Base-by-base conservation (phyloP, 2,888 invertebrate genomes). In the Rhyacophila evoluta region DNA sequence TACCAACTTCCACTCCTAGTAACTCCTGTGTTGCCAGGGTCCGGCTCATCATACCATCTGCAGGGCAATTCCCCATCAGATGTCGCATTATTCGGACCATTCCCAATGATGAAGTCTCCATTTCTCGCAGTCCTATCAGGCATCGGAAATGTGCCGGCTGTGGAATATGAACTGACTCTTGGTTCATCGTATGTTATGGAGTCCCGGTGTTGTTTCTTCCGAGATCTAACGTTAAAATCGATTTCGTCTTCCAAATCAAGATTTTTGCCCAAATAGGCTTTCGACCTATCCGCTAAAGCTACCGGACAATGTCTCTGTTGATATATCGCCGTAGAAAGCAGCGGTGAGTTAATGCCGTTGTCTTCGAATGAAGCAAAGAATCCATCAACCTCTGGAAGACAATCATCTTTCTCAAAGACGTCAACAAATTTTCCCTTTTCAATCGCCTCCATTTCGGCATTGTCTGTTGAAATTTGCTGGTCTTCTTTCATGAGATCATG, bases 1-100 rank as follows among this genome's bases (percentile, higher is more conserved):
- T 92, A 88, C 89, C 92, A 92, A 84, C 91, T 91, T 77, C 92
- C 85, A 83, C 91, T 92, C 81, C 92, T 86, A 71, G 91, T 86
- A 0, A 92, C 88, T 0, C 85, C 84, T n/a, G 82, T 75, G n/a
- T 38, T 39, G 1, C 74, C 55, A n/a, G 55, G 36, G 1, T 74
- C 74, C 4, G 77, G 77, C 33, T 74, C 75, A 73, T 80, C 70
- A 38, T 79, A 75, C 55, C 55, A 55, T 10, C 55, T 55, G 25
- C 55, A 55, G 8, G 55, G 55, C 10, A 55, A 4, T 37, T 55
- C 33, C 55, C 70, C 70, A 29, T 70, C 12, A 70, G 74, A 55
- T 2, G 55, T 25, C 5, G 55, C 10, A 8, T 55, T 55, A 0
- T 19, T 19, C 69, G 69, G 69, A 28, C 78, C 39, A 39, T 74